These are phyloP conservation scores for Rhabdomys pumilio DNA, from an alignment of 2,797 vertebrate genomes.

Conservation along the genomic window DNA sequence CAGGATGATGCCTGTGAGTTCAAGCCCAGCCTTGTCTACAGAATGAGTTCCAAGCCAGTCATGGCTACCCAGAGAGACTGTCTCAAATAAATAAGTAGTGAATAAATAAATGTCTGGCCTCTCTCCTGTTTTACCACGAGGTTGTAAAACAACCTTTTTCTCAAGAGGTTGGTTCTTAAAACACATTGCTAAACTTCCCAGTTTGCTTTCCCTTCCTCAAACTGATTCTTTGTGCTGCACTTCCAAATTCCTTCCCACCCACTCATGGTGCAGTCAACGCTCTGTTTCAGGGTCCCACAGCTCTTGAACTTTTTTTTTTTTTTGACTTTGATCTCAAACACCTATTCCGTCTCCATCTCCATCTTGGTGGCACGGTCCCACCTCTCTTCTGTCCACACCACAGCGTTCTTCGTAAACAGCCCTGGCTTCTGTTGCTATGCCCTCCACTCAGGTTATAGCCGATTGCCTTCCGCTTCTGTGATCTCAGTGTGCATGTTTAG, in stretches of 20 bases:
- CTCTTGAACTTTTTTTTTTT: slow-evolving; percentile 95
- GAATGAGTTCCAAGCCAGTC: background rate
- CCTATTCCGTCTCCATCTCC: slow-evolving; percentile 98
- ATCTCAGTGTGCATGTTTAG: no score
- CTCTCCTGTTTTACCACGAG: slow-evolving; percentile 99
- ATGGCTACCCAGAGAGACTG: background rate
- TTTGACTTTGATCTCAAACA: slow-evolving; percentile 98
- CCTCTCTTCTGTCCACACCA: slow-evolving; percentile 98
- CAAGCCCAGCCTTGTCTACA: background rate
- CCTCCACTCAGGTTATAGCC: background rate
- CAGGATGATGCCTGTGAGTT: background rate
- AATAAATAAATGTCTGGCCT: slow-evolving; percentile 86
- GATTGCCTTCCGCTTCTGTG: background rate
- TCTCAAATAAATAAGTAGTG: background rate
- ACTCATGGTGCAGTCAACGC: slow-evolving; percentile 96
- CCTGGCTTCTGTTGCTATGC: background rate
- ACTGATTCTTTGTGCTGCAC: slow-evolving; percentile 97
- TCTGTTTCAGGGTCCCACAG: slow-evolving; percentile 98
- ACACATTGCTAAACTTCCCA: slow-evolving; percentile 96
- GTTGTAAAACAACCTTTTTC: slow-evolving; percentile 88
- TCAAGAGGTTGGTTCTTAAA: slow-evolving; percentile 96
- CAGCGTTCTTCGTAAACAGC: background rate
- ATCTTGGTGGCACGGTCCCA: slow-evolving; percentile 97
- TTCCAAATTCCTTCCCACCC: slow-evolving; percentile 99
- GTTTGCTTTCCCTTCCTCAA: slow-evolving; percentile 96